A percentile compares a stretch with the other conserved stretches of the same genome.
Conservation (phyloP, 1,140 invertebrate genomes). For the Hesperophylax magnus region DNA sequence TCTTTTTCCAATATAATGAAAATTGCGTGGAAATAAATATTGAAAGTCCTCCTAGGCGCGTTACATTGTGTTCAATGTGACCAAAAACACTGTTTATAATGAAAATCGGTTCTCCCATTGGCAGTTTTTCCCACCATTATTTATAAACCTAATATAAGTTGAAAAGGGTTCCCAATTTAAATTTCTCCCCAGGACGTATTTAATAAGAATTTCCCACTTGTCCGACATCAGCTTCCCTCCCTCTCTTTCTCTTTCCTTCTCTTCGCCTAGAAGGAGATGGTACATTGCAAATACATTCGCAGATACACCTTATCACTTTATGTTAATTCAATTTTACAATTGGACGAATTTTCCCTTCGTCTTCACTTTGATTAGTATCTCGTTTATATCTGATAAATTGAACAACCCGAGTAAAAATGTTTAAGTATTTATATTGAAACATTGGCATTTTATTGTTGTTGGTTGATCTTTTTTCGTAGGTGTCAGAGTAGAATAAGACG, state of each 20-base stretch:
- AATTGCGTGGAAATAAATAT: too few species aligned
- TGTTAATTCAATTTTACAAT: constrained; percentile 35
- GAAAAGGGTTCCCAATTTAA: constrained; percentile 5
- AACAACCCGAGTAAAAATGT: not conserved
- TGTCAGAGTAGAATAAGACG: not conserved
- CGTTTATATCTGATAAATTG: not conserved
- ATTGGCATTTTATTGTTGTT: too few species aligned
- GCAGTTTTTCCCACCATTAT: too few species aligned
- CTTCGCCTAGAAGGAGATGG: not conserved
- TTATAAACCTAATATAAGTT: not conserved
- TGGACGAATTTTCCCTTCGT: not conserved
- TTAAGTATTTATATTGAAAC: too few species aligned
- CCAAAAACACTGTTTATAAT: too few species aligned
- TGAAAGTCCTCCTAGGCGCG: too few species aligned
- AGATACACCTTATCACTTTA: constrained; percentile 26
- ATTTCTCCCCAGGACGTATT: not conserved
- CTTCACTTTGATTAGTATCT: not conserved
- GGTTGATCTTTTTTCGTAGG: not conserved
- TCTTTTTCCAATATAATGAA: too few species aligned
- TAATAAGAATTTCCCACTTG: not conserved
- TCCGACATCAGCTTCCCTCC: too few species aligned
- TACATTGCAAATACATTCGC: constrained; percentile 6
- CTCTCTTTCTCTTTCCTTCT: not conserved
- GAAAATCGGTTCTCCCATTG: too few species aligned
- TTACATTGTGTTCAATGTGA: too few species aligned